Evolutionary conservation across 2,888 invertebrate genomes (phyloP), one percentile per base, ranked within the genome.

Genomic region (Cheilosia variabilis): DNA sequence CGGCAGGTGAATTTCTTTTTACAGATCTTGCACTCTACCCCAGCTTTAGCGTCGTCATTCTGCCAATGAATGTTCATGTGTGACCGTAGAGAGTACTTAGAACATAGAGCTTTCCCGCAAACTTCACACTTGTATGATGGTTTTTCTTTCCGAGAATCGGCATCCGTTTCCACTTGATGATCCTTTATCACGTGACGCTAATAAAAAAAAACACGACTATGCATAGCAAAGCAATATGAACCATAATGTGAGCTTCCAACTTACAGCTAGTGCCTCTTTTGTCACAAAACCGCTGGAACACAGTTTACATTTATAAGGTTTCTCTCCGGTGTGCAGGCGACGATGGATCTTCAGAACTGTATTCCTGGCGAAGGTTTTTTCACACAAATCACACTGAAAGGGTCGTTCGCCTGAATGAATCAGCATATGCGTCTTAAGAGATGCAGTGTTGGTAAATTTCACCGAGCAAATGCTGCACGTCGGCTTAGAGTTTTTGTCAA

Each of bases 331-430:
- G 41, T 87, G 87, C 19, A 84, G 24, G 0, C 87, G 69, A 2
- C 65, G 73, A 43, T 87, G 87, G 3, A 87, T 78, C 13, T 47
- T 72, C 4, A 87, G 65, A n/a, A 87, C 68, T 34, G 65, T 76
- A 2, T 58, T 76, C 19, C 81, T 55, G 19, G 73, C 43, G 43
- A 87, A 87, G 1, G 78, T 41, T 27, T 87, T 87, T n/a, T 76
- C 81, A 37, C 87, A 87, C 22, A 78, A 53, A 13, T 87, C 80
- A 45, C 87, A 87, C n/a, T 60, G 45, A 31, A 60, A 87, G 0
- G 83, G 77, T 1, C 87, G 83, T 34, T 84, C 87, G 2, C 87
- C 84, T 4, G 78, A 81, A 27, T 87, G 87, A 10, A 75, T 81
- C 34, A 73, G 60, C 84, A 87, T 78, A 27, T 87, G 87, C 2